These are phyloP conservation scores for Phainopepla nitens DNA, from an alignment of 2,113 vertebrate genomes.

Conservation along the genomic window DNA sequence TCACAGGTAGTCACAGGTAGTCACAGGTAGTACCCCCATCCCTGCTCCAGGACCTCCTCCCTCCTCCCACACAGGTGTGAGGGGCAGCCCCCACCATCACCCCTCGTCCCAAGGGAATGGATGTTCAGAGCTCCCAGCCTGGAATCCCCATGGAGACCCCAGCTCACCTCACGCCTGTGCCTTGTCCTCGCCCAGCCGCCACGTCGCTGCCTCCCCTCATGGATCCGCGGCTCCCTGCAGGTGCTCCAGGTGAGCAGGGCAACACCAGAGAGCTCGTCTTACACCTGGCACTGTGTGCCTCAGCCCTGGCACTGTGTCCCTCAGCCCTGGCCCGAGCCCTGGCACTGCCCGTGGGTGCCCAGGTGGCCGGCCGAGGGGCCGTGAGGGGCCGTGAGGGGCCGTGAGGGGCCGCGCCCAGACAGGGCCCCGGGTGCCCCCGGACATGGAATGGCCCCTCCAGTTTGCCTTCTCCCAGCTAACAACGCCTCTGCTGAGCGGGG, in stretches of 20 bases:
- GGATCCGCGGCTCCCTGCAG: fast-evolving
- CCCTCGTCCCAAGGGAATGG: fast-evolving
- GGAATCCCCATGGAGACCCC: fast-evolving
- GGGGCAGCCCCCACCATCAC: background rate
- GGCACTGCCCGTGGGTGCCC: background rate
- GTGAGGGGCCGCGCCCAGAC: no score
- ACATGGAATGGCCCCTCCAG: fast-evolving
- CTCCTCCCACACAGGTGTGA: background rate
- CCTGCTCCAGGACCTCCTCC: background rate
- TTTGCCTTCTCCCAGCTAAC: fast-evolving
- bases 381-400: background rate
- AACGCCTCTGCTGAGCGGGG: fast-evolving
- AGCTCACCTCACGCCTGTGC: background rate
- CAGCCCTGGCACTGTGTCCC: fast-evolving
- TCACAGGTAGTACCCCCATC: background rate
- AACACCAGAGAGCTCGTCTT: fast-evolving
- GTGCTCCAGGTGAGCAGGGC: fast-evolving
- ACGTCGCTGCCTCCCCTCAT: fast-evolving
- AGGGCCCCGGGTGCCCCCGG: fast-evolving
- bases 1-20: background rate
- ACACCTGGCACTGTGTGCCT: background rate
- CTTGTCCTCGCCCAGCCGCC: fast-evolving
- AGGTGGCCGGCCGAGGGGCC: fast-evolving
- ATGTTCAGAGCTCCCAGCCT: background rate
- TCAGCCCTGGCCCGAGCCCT: fast-evolving